phyloP scores from a whole-genome alignment of 2,113 vertebrate species.

The Coptodon rendalli region DNA sequence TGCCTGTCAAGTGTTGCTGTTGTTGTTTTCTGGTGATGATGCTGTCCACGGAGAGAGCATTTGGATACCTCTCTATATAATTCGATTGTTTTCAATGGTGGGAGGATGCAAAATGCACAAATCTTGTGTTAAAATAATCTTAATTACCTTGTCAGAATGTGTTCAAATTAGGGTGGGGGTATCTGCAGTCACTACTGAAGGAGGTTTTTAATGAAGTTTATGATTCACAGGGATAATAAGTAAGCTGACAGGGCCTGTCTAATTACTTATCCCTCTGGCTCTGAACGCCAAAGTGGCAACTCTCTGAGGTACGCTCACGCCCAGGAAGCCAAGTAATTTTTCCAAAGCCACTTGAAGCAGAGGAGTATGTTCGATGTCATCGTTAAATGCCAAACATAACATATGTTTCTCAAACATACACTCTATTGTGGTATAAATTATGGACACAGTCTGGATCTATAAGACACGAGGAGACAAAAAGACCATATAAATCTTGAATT shows the following conservation, averaged over 20 bases:
- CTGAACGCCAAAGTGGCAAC: neutral
- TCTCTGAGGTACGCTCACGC: neutral
- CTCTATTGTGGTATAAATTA: slow-evolving; percentile 18
- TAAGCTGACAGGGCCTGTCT: slow-evolving; percentile 39
- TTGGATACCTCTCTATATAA: neutral
- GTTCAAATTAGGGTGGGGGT: slow-evolving; percentile 22
- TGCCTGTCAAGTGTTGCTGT: neutral
- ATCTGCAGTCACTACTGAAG: slow-evolving; percentile 26
- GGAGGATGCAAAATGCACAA: neutral
- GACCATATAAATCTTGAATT: slow-evolving; percentile 1
- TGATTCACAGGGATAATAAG: slow-evolving; percentile 35
- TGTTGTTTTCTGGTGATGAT: neutral
- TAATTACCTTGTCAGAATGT: slow-evolving; percentile 36
- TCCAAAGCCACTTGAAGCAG: neutral
- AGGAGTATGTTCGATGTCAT: neutral
- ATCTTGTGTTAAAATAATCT: neutral
- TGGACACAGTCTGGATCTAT: neutral
- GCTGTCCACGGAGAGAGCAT: neutral
- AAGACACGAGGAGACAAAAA: neutral
- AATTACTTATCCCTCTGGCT: slow-evolving; percentile 39
- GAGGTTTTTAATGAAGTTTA: slow-evolving; percentile 38
- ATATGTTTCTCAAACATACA: neutral
- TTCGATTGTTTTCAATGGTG: neutral
- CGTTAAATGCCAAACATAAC: neutral
- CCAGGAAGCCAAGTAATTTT: slow-evolving; percentile 8